A percentile compares a stretch with the other conserved stretches of the same genome.
Conservation (phyloP, 2,888 invertebrate species). For the Chydorus sphaericus region DNA sequence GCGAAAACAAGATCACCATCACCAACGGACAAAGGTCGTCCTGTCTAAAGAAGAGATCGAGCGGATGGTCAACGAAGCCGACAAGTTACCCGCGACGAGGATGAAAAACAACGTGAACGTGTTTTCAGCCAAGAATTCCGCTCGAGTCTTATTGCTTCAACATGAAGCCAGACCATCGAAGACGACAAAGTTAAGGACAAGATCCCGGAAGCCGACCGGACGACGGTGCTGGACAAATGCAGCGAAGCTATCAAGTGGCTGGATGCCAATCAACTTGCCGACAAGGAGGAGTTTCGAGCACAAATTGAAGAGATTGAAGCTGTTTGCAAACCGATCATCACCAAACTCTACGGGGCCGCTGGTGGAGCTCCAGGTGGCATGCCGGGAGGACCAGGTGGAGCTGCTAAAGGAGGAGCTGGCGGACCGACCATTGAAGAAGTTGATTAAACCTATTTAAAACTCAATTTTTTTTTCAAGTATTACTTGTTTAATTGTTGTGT, state of each 20-base stretch:
- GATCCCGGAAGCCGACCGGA: conserved; percentile 34
- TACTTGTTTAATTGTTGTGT: too few species aligned
- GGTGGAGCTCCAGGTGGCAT: conserved; percentile 23
- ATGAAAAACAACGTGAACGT: conserved; percentile 38
- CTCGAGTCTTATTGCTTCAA: conserved; percentile 43
- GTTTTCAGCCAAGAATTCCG: conserved; percentile 37
- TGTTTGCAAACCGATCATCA: conserved; percentile 42
- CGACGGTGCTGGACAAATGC: conserved; percentile 35
- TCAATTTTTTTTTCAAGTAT: too few species aligned
- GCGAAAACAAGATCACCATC: conserved; percentile 43
- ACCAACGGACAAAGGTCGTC: conserved; percentile 84
- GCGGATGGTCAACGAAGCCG: conserved; percentile 77
- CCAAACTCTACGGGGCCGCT: conserved; percentile 39
- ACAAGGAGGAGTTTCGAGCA: conserved; percentile 44
- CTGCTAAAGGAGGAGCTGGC: conserved; percentile 10
- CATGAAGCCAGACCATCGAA: conserved; percentile 43
- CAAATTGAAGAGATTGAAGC: conserved; percentile 46
- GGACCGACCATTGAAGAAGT: conserved; percentile 89
- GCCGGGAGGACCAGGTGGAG: conserved; percentile 16
- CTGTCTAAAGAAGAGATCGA: conserved; percentile 89
- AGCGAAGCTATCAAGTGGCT: conserved; percentile 40
- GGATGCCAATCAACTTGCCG: conserved; percentile 42
- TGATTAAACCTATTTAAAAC: too few species aligned
- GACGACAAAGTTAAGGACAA: conserved; percentile 42
- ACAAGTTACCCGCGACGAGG: conserved; percentile 64